phyloP scores from a whole-genome alignment of 2,113 vertebrate species.

The Spermophilus dauricus region DNA sequence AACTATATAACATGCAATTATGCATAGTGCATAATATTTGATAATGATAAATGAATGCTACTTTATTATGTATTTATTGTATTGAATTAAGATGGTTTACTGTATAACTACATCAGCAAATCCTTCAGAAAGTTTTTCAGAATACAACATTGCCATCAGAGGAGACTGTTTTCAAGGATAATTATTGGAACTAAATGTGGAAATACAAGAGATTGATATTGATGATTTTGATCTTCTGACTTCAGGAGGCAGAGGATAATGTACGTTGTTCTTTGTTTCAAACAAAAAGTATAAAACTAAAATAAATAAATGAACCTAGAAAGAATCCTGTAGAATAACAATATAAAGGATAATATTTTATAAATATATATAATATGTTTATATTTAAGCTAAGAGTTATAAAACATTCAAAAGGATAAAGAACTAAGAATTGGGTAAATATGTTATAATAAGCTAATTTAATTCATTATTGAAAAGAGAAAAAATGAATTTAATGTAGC shows the following conservation, averaged over 20 bases:
- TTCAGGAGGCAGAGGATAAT: background rate
- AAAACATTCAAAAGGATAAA: background rate
- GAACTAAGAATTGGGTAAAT: background rate
- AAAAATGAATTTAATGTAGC: background rate
- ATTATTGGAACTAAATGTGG: background rate
- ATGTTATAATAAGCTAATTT: background rate
- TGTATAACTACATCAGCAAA: too few species aligned
- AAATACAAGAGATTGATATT: background rate
- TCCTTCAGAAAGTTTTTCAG: background rate
- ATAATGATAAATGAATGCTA: background rate
- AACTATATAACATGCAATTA: background rate
- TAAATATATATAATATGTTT: background rate
- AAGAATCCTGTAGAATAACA: background rate
- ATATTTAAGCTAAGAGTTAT: background rate
- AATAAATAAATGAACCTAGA: background rate
- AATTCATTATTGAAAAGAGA: background rate
- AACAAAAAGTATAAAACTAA: too few species aligned
- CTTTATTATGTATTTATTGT: background rate
- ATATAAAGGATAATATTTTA: background rate
- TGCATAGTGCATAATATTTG: background rate
- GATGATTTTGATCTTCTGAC: too few species aligned
- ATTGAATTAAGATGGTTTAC: background rate
- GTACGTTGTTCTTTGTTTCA: background rate
- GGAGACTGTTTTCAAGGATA: background rate
- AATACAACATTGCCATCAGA: background rate